phyloP scores from a whole-genome alignment of 2,797 vertebrate genomes.

The Halcyon smyrnensis region DNA sequence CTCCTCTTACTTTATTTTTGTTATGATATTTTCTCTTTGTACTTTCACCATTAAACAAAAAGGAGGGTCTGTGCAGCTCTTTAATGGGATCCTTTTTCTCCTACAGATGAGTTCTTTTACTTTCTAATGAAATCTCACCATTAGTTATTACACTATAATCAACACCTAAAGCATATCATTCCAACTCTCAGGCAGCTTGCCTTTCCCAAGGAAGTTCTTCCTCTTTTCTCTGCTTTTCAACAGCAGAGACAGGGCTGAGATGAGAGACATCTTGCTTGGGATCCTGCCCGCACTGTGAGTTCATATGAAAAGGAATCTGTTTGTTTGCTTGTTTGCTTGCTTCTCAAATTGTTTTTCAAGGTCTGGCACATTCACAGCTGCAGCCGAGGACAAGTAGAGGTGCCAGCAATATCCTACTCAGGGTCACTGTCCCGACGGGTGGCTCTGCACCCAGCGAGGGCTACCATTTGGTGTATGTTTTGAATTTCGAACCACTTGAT shows the following conservation, averaged over 20 bases:
- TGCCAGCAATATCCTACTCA: not conserved
- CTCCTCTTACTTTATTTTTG: slow-evolving; percentile 28
- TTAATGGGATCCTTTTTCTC: not conserved
- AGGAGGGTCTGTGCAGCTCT: not conserved
- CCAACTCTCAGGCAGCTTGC: not conserved
- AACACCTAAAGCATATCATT: slow-evolving; percentile 39
- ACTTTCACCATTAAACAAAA: slow-evolving; percentile 32
- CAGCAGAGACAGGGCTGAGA: not conserved
- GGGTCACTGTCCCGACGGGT: not conserved
- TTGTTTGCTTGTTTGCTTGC: slow-evolving; percentile 56
- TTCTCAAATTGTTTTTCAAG: slow-evolving; percentile 54
- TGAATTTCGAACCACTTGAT: not conserved
- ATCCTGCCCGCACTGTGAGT: slow-evolving; percentile 43
- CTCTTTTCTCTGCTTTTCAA: not conserved
- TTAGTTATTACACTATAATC: slow-evolving; percentile 47
- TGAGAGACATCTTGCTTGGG: slow-evolving; percentile 56
- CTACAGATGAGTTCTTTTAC: not conserved
- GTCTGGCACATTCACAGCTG: slow-evolving; percentile 32
- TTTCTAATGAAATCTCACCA: slow-evolving; percentile 30
- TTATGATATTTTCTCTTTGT: slow-evolving; percentile 32
- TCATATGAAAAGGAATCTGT: slow-evolving; percentile 63
- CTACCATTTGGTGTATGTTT: not conserved
- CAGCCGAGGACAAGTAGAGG: not conserved
- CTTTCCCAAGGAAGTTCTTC: slow-evolving; percentile 15
- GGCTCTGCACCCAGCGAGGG: not conserved